phyloP scores from a whole-genome alignment of 2,888 invertebrate species.

The Miltochrista miniata region DNA sequence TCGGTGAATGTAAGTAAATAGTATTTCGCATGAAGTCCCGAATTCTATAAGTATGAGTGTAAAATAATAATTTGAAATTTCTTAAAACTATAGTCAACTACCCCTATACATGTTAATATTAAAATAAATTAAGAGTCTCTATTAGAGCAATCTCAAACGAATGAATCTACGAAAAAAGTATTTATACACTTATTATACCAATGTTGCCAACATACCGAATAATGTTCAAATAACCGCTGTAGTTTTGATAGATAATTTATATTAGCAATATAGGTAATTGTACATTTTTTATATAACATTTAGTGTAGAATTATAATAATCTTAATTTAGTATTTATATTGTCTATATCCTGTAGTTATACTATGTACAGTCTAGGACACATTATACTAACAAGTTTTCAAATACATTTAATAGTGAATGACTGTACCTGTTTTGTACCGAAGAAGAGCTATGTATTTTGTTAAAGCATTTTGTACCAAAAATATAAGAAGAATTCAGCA shows the following conservation, averaged over 20 bases:
- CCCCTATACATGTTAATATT: not conserved
- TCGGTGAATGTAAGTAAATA: no score
- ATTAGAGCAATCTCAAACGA: constrained; percentile 24
- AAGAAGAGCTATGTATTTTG: constrained; percentile 7
- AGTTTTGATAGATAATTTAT: constrained; percentile 8
- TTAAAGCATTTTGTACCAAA: constrained; percentile 30
- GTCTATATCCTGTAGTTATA: not conserved
- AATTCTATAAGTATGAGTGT: no score
- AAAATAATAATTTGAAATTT: no score
- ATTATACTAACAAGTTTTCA: not conserved
- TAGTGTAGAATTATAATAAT: not conserved
- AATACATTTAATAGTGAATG: no score
- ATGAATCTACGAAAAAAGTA: not conserved
- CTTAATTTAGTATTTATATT: not conserved
- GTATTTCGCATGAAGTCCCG: no score
- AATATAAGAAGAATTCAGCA: constrained; percentile 31
- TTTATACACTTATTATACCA: constrained; percentile 10
- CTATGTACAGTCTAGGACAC: no score
- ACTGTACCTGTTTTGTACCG: not conserved
- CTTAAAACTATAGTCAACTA: no score
- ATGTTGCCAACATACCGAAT: constrained; percentile 14
- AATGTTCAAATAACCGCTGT: constrained; percentile 3
- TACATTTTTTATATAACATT: not conserved
- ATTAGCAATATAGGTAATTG: not conserved
- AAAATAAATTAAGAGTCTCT: constrained; percentile 2